Evolutionary conservation across 1,140 invertebrate species (phyloP), one percentile per base, ranked within the genome.

Genomic region (Carcinoscorpius rotundicauda): DNA sequence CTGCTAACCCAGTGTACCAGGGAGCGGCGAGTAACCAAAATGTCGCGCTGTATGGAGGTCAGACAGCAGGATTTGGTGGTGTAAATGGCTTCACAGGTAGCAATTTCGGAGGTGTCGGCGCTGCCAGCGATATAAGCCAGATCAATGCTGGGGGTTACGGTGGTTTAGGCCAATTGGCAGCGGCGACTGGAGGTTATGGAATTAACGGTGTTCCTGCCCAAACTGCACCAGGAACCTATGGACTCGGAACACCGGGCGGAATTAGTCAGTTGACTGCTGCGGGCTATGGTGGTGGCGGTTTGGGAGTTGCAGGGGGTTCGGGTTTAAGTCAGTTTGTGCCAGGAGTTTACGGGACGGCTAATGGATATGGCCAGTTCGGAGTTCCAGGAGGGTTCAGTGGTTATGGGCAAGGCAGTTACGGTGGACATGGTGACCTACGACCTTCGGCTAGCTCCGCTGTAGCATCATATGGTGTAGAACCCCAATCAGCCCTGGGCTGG

Each of bases 401-500:
- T 52, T 53, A 11, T 5, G n/a, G 57, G 3, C 60, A 60, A 48
- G 52, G 59, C 4, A 63, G 63, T 5, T 66, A 64, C 53, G 61
- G 62, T 9, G 57, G 51, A 3, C 48, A 53, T 61, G 62, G 60
- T 53, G 60, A 57, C 6, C n/a, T 61, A 48, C 60, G 60, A 29
- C 59, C 61, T 6, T 11, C 60, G 49, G 63, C 63, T 49, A 68
- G 57, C 53, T 68, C 64, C 48, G 62, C 63, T 4, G 63, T 63
- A 11, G 67, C 62, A 49, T 64, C 64, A 10, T 64, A 61, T n/a
- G 58, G 52, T 11, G 63, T 63, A 5, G 64, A 61, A 29, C 64
- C 61, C 50, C 63, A 66, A 52, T 60, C 64, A 8, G 52, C 64
- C 3, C 62, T 70, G 52, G 73, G 73, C 6, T 56, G 73, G 3